Conservation (phyloP, 2,888 invertebrate genomes). For the Pristionchus fissidentatus region DNA sequence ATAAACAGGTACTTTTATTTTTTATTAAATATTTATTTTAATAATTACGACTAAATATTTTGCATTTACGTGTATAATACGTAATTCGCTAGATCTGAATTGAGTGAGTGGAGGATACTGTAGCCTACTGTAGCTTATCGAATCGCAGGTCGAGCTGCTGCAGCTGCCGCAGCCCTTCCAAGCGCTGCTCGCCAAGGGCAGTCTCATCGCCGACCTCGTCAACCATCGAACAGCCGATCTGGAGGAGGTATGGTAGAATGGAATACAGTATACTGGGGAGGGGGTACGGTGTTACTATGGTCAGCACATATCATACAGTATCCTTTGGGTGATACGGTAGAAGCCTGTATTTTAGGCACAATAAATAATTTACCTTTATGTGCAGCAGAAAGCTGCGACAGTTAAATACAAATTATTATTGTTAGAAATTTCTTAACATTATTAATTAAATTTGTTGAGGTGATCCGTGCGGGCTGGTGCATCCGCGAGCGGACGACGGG, state of each 20-base stretch:
- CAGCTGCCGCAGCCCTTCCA: constrained; percentile 17
- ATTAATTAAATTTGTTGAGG: not conserved
- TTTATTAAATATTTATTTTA: no score
- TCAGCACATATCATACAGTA: not conserved
- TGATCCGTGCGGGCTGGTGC: constrained; percentile 9
- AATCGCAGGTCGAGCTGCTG: not conserved
- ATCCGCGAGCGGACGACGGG: constrained; percentile 34
- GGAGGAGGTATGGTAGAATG: not conserved
- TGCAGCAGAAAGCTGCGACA: no score
- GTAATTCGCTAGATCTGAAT: not conserved
- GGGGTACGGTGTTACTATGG: not conserved
- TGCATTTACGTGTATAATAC: not conserved
- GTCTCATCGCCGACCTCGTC: not conserved
- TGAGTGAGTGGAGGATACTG: not conserved
- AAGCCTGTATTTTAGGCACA: no score
- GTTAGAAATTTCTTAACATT: no score
- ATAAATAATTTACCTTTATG: no score
- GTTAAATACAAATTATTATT: no score
- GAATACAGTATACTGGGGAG: not conserved
- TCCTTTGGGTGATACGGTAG: not conserved
- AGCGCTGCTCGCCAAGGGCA: constrained; percentile 20
- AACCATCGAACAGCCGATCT: not conserved
- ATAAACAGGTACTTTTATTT: not conserved
- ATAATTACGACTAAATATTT: no score
- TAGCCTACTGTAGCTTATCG: not conserved